A percentile compares a stretch with the other conserved stretches of the same genome.
These are phyloP conservation scores for Trachymyrmex cornetzi DNA, from an alignment of 1,140 invertebrate species.

Conservation along the genomic window DNA sequence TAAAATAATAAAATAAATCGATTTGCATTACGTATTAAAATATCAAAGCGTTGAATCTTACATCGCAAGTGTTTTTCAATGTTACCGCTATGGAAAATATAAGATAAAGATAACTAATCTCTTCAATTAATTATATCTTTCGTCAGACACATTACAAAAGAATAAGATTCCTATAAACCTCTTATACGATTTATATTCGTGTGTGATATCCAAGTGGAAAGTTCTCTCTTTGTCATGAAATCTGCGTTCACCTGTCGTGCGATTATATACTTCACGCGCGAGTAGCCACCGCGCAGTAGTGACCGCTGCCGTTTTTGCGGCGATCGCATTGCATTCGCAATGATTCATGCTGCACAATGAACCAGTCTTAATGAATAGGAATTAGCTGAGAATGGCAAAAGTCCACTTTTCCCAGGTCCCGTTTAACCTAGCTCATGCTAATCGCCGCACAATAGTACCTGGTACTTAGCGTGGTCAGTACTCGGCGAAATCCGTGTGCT, in stretches of 20 bases:
- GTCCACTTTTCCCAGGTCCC: slow-evolving; percentile 36
- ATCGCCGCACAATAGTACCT: slow-evolving; percentile 13
- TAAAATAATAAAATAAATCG: neutral
- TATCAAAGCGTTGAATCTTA: neutral
- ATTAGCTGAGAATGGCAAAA: slow-evolving; percentile 57
- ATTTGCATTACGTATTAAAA: neutral
- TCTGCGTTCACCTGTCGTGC: slow-evolving; percentile 22
- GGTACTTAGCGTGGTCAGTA: neutral
- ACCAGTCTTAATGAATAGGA: slow-evolving; percentile 50
- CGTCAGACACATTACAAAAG: neutral
- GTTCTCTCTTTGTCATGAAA: neutral
- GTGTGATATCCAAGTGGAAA: neutral
- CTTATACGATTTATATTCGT: neutral
- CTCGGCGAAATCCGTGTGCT: neutral
- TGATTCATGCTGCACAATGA: slow-evolving; percentile 49
- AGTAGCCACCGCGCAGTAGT: neutral
- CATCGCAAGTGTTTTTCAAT: neutral
- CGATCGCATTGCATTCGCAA: slow-evolving; percentile 35
- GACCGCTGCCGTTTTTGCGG: slow-evolving; percentile 25
- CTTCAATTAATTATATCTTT: neutral
- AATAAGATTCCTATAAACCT: neutral
- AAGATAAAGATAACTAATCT: neutral
- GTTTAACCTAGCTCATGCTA: slow-evolving; percentile 19
- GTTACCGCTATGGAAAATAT: neutral
- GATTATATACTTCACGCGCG: slow-evolving; percentile 41